Percentiles rank a stretch among this genome's conserved stretches.
Evolutionary conservation across 2,113 vertebrate genomes (phyloP).

Genomic region (Nothobranchius kuhntae): DNA sequence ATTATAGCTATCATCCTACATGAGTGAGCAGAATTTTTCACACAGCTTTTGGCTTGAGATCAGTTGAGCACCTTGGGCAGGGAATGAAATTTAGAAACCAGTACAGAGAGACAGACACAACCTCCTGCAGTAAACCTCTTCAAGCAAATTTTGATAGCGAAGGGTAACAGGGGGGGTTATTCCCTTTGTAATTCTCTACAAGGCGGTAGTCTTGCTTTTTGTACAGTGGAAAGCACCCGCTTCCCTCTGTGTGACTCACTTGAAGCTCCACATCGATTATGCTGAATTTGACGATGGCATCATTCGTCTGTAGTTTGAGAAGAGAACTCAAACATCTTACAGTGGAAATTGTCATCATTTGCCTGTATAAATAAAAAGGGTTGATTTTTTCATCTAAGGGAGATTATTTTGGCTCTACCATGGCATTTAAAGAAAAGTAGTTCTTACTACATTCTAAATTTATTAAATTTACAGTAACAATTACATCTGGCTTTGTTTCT

Average conservation of each 20-base stretch:
- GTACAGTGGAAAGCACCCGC: conserved; percentile 55
- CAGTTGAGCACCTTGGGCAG: conserved; percentile 69
- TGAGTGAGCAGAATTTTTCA: conserved; percentile 70
- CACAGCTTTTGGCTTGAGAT: conserved; percentile 69
- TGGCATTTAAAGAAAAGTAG: too few relatives aligned
- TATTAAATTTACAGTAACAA: too few relatives aligned
- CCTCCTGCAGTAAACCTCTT: conserved; percentile 73
- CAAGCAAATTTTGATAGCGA: conserved; percentile 71
- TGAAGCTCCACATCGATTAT: conserved; percentile 68
- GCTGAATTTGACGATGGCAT: conserved; percentile 62
- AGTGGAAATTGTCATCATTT: conserved; percentile 4
- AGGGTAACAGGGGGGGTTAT: conserved; percentile 63
- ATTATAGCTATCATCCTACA: conserved; percentile 63
- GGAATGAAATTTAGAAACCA: conserved; percentile 66
- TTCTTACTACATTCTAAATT: too few relatives aligned
- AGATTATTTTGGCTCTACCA: too few relatives aligned
- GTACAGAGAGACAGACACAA: conserved; percentile 62
- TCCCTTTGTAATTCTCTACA: conserved; percentile 64
- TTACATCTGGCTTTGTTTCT: too few relatives aligned
- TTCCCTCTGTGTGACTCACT: conserved; percentile 57
- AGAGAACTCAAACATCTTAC: conserved; percentile 39
- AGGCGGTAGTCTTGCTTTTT: conserved; percentile 63
- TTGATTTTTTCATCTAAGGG: too few relatives aligned
- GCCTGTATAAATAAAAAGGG: too few relatives aligned
- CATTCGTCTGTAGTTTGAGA: conserved; percentile 53